Evolutionary conservation across 2,797 vertebrate genomes (phyloP).

Genomic region (Rallus crepitans): DNA sequence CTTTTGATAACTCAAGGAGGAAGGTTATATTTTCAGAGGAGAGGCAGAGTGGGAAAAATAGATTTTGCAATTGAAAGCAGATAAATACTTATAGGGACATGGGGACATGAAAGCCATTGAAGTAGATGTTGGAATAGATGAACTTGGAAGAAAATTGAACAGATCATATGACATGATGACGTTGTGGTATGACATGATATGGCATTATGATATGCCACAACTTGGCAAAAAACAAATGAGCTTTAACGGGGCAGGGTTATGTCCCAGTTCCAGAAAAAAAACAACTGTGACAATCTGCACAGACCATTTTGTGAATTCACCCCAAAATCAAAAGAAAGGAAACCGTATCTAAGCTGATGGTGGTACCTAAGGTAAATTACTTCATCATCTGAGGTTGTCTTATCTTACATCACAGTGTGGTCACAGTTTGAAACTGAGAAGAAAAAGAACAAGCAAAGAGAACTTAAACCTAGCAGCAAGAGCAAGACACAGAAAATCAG

Average conservation of each 20-base stretch:
- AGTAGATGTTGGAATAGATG: neutral
- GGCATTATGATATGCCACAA: neutral
- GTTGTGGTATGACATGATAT: neutral
- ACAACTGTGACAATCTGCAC: neutral
- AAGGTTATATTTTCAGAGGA: neutral
- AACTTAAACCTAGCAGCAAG: neutral
- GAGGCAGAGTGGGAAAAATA: neutral
- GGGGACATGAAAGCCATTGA: neutral
- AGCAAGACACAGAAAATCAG: neutral
- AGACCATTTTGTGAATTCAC: neutral
- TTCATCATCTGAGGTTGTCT: neutral
- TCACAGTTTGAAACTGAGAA: neutral
- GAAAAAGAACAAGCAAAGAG: neutral
- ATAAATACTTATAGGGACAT: neutral
- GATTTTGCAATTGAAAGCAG: neutral
- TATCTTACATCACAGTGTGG: neutral
- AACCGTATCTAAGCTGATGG: neutral
- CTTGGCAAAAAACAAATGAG: neutral
- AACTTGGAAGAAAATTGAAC: neutral
- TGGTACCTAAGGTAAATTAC: neutral
- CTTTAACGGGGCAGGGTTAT: neutral
- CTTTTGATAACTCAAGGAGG: slow-evolving; percentile 12
- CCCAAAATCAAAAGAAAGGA: neutral
- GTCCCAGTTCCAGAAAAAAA: neutral
- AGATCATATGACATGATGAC: neutral